Evolutionary conservation across 2,888 invertebrate genomes (phyloP), one percentile per base, ranked within the genome.

Genomic region (Ophion ventricosus): DNA sequence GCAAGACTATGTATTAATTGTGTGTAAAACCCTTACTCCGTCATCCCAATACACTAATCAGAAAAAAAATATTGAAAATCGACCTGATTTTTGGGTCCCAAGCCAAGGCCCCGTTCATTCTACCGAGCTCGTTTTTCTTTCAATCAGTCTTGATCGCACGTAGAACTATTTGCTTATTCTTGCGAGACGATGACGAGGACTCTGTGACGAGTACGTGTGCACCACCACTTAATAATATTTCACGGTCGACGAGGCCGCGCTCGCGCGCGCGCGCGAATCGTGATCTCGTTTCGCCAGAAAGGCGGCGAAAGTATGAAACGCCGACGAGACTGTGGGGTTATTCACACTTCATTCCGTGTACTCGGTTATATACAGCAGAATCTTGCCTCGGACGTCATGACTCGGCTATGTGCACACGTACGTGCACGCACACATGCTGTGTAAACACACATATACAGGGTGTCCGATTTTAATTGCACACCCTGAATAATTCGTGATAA

Each of bases 191-290:
- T 57, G 66, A 74, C 73, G 29, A 73, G 57, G 80, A 66, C 20
- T 64, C 40, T 67, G 20, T 80, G 69, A 43, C 73, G 56, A 43
- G 20, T 26, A 57, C 56, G 57, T 20, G 35, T 59, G 20, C 43
- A 40, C 67, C 67, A 63, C 66, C 74, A 73, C 75, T 75, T 70
- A 66, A 84, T 84, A 79, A 84, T 75, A 78, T 81, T 84, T 81
- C 84, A 84, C 84, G 84, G 84, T 80, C 82, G 82, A 82, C 49
- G 80, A 70, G 67, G 67, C 35, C 40, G 63, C 25, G 35, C 67
- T 67, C 35, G 63, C 35, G 40, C 75, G 75, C 80, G 67, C 26
- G 49, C 49, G 56, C 63, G 79, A 59, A 79, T 80, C 75, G 76
- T 76, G 83, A 83, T 80, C 80, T 77, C 80, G 69, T 84, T 84